phyloP scores from a whole-genome alignment of 2,888 invertebrate species.

The Eucriotettix oculatus region DNA sequence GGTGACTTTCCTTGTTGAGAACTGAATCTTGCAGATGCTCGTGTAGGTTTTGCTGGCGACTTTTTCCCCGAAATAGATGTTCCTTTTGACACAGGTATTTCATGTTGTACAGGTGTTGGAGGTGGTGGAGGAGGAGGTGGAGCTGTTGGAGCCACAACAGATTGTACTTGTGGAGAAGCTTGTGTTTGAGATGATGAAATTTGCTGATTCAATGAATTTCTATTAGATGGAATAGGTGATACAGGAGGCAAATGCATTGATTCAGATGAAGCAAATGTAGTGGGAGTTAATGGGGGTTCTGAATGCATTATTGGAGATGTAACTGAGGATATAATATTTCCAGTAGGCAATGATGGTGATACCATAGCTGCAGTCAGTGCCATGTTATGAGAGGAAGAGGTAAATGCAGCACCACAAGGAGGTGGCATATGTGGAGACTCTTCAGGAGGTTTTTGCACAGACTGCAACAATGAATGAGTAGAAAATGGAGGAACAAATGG shows the following conservation, averaged over 20 bases:
- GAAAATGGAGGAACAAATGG: conserved; percentile 33
- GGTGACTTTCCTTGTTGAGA: conserved; percentile 42
- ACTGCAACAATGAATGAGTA: conserved; percentile 31
- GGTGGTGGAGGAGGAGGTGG: conserved; percentile 7
- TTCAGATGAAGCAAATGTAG: background rate
- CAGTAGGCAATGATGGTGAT: conserved; percentile 30
- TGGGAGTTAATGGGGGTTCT: conserved; percentile 8
- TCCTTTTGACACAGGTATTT: conserved; percentile 2
- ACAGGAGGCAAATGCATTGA: background rate
- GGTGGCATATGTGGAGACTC: conserved; percentile 35
- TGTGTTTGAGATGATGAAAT: background rate
- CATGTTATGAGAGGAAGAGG: conserved; percentile 66
- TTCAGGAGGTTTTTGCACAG: conserved; percentile 35
- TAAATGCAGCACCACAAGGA: conserved; percentile 58
- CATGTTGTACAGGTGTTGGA: conserved; percentile 9
- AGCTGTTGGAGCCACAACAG: conserved; percentile 4
- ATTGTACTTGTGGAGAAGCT: conserved; percentile 1
- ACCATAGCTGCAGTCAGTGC: conserved; percentile 68
- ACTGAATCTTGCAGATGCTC: conserved; percentile 44
- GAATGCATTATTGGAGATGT: conserved; percentile 17
- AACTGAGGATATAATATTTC: conserved; percentile 17
- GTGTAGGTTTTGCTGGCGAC: conserved; percentile 15
- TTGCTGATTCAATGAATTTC: too few relatives aligned
- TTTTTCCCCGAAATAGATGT: conserved; percentile 9
- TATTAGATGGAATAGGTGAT: background rate